Conservation (phyloP, 2,113 vertebrate species). For the Tiliqua scincoides region DNA sequence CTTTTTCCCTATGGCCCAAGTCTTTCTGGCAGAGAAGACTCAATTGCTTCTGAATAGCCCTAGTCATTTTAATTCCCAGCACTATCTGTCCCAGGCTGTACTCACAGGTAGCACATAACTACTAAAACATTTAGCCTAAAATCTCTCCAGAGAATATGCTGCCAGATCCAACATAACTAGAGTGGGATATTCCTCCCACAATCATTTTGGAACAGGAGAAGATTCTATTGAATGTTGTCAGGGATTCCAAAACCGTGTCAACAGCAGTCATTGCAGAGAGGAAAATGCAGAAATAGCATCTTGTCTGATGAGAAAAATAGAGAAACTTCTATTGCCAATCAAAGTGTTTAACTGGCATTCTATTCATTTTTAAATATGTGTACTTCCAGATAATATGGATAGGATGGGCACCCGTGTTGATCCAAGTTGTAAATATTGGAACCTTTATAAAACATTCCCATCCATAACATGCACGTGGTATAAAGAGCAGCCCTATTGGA, state of each 20-base stretch:
- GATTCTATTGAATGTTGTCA: background rate
- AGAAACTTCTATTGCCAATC: background rate
- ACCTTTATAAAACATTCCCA: background rate
- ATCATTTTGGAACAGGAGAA: background rate
- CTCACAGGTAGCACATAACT: background rate
- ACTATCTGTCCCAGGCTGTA: background rate
- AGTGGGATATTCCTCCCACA: background rate
- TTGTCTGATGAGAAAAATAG: background rate
- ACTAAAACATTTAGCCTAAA: background rate
- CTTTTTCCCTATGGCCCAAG: conserved; percentile 37
- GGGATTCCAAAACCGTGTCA: no score
- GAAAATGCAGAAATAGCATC: background rate
- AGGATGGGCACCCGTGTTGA: background rate
- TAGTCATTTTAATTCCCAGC: conserved; percentile 10
- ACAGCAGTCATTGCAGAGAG: background rate
- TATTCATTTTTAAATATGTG: background rate
- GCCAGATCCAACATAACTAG: background rate
- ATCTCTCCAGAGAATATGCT: background rate
- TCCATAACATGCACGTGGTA: background rate
- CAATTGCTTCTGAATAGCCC: conserved; percentile 39
- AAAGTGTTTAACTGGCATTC: background rate
- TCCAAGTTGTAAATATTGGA: background rate
- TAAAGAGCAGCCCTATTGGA: no score
- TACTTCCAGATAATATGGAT: background rate
- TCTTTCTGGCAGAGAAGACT: conserved; percentile 28